phyloP scores from a whole-genome alignment of 2,888 invertebrate genomes.

The Dynastes tityus region DNA sequence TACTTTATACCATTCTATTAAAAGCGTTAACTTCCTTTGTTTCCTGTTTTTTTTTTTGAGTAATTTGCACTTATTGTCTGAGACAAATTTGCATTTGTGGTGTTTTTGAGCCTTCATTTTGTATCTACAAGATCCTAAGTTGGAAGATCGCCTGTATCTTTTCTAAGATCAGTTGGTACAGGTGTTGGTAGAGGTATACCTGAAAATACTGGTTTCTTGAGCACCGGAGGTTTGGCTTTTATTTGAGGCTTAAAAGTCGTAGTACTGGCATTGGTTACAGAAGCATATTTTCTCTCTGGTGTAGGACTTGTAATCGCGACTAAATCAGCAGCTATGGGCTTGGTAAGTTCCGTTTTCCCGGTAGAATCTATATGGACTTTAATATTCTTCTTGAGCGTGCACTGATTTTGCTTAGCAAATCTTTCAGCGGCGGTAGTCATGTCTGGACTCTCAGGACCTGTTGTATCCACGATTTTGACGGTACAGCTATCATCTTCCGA shows the following conservation, averaged over 20 bases:
- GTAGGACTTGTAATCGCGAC: conserved; percentile 65
- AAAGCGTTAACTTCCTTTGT: conserved; percentile 8
- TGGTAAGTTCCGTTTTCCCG: conserved; percentile 61
- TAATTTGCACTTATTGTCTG: conserved; percentile 57
- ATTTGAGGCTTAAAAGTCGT: conserved; percentile 80
- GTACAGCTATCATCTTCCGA: conserved; percentile 59
- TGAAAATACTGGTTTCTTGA: conserved; percentile 78
- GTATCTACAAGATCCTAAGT: conserved; percentile 42
- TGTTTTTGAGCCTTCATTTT: background rate
- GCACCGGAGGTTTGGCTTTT: conserved; percentile 86
- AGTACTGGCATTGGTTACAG: conserved; percentile 61
- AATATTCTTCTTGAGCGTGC: conserved; percentile 82
- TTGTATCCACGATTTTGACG: conserved; percentile 62
- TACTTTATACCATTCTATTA: conserved; percentile 7
- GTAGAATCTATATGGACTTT: conserved; percentile 67
- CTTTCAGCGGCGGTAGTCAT: conserved; percentile 84
- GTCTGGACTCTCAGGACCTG: conserved; percentile 75
- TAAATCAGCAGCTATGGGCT: conserved; percentile 59
- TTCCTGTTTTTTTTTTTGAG: conserved; percentile 36
- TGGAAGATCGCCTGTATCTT: conserved; percentile 55
- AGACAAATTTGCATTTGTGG: conserved; percentile 50
- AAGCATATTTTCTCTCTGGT: conserved; percentile 65
- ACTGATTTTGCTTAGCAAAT: conserved; percentile 86
- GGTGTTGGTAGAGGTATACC: conserved; percentile 67
- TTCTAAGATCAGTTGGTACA: conserved; percentile 50